Evolutionary conservation across 2,113 vertebrate genomes (phyloP).

Genomic region (Caretta caretta): DNA sequence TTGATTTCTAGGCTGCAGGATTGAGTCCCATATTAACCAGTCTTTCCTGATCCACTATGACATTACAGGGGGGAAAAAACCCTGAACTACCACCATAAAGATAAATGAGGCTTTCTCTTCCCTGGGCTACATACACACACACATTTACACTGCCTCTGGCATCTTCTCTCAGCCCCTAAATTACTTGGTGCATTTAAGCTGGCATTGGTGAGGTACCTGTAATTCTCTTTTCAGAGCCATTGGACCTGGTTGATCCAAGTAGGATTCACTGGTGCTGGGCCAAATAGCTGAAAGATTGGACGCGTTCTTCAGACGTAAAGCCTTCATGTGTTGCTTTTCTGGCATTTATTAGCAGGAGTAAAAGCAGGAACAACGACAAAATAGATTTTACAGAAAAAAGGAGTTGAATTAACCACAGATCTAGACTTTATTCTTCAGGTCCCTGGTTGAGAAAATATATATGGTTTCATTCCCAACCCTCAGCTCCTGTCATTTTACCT

Average conservation of each 20-base stretch:
- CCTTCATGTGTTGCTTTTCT: not conserved
- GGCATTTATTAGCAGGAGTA: not conserved
- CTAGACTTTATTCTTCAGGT: not conserved
- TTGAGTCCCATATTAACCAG: not conserved
- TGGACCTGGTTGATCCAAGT: not conserved
- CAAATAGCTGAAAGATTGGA: not conserved
- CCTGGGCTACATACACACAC: not conserved
- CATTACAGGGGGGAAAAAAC: not conserved
- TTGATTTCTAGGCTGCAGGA: not conserved
- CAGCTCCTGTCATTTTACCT: not conserved
- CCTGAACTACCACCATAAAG: not conserved
- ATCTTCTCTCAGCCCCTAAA: not conserved
- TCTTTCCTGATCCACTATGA: not conserved
- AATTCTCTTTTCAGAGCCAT: not conserved
- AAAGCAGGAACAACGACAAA: not conserved
- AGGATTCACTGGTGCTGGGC: not conserved
- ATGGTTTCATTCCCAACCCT: fast-evolving
- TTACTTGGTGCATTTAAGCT: not conserved
- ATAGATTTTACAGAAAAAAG: not conserved
- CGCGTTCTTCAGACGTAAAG: too few relatives aligned
- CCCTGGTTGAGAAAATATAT: not conserved
- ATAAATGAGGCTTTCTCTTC: not conserved
- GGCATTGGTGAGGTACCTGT: not conserved
- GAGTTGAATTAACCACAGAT: not conserved
- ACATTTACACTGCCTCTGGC: not conserved